Percentiles rank a stretch among this genome's conserved stretches.
Conservation (phyloP, 2,113 vertebrate species). For the Cathartes aura region DNA sequence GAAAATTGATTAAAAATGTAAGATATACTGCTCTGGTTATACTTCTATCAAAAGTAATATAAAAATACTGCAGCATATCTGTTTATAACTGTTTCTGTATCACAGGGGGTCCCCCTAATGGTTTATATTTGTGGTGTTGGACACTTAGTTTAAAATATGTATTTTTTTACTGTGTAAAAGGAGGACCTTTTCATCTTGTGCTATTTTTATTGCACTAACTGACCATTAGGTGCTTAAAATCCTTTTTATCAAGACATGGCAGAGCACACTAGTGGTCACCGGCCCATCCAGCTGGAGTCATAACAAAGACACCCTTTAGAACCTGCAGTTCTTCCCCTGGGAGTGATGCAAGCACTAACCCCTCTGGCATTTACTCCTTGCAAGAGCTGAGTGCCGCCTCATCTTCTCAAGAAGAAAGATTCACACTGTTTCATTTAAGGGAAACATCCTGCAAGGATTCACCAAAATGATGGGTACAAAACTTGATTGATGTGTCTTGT, state of each 20-base stretch:
- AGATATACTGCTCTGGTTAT: conserved; percentile 10
- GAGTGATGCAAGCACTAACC: background rate
- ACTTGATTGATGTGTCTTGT: background rate
- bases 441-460: background rate
- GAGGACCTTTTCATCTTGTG: background rate
- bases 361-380: background rate
- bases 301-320: background rate
- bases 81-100: conserved; percentile 12
- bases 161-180: background rate
- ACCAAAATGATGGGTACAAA: background rate
- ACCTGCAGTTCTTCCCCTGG: background rate
- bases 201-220: background rate
- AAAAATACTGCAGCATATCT: background rate
- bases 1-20: conserved; percentile 55
- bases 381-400: background rate
- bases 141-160: background rate
- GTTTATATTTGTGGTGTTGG: background rate
- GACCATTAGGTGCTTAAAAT: background rate
- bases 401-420: background rate
- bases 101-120: conserved; percentile 38
- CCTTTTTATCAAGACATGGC: background rate
- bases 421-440: background rate
- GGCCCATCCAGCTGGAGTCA: background rate
- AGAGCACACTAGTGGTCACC: background rate
- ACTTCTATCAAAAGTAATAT: background rate